Conservation (phyloP, 2,113 vertebrate genomes). For the Leptocoma aspasia region DNA sequence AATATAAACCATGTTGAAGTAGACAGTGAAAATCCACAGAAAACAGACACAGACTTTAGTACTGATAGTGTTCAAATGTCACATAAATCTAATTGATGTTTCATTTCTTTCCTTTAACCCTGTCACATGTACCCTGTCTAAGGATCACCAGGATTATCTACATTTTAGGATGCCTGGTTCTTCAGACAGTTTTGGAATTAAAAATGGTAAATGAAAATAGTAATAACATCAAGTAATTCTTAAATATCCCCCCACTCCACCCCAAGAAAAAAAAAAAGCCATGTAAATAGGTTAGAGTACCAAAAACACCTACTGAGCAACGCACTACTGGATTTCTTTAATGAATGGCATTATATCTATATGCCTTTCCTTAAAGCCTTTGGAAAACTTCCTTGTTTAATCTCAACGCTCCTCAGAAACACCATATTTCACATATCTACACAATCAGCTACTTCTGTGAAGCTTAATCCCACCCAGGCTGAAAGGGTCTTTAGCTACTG, state of each 20-base stretch:
- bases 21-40: not conserved
- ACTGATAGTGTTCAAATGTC: not conserved
- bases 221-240: not conserved
- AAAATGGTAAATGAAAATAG: not conserved
- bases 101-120: not conserved
- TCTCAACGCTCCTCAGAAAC: not conserved
- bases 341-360: not conserved
- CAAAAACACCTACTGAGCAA: not conserved
- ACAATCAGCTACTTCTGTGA: not conserved
- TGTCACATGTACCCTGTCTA: not conserved
- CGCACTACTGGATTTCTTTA: not conserved
- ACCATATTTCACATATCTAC: not conserved
- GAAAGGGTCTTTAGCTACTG: slow-evolving; percentile 29
- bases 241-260: rapidly evolving
- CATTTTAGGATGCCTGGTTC: not conserved
- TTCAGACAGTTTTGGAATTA: not conserved
- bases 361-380: not conserved
- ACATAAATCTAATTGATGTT: not conserved
- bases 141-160: not conserved
- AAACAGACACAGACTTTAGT: not conserved
- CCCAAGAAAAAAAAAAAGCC: not conserved
- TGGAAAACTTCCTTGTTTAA: not conserved
- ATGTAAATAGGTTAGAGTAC: not conserved
- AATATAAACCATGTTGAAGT: not conserved
- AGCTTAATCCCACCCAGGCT: slow-evolving; percentile 5